Evolutionary conservation across 1,140 invertebrate species (phyloP).

Genomic region (Agrypnia vestita): DNA sequence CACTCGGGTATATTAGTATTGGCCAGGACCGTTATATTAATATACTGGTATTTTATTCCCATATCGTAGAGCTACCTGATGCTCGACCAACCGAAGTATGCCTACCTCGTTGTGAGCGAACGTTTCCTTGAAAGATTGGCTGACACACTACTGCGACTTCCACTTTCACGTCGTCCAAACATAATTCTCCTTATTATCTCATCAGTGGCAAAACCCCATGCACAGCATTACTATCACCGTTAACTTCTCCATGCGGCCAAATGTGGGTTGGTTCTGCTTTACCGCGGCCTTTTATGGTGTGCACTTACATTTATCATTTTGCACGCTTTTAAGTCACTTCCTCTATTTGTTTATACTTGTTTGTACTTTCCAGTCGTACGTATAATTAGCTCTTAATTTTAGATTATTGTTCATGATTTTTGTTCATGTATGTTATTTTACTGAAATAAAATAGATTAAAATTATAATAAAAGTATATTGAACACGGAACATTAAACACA

Average conservation of each 20-base stretch:
- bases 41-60: conserved; percentile 14
- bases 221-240: conserved; percentile 5
- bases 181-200: conserved; percentile 48
- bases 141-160: conserved; percentile 3
- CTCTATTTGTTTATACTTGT: too few relatives aligned
- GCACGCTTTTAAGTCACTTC: not conserved
- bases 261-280: conserved; percentile 4
- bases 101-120: conserved; percentile 45
- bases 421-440: too few relatives aligned
- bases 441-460: too few relatives aligned
- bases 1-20: too few relatives aligned
- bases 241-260: not conserved
- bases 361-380: too few relatives aligned
- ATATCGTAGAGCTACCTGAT: conserved; percentile 2
- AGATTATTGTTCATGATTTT: too few relatives aligned
- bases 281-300: not conserved
- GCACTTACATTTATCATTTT: conserved; percentile 3
- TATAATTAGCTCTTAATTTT: too few relatives aligned
- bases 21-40: conserved; percentile 3
- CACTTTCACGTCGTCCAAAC: not conserved
- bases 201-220: conserved; percentile 11
- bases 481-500: too few relatives aligned
- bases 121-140: conserved; percentile 55
- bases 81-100: conserved; percentile 15
- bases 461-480: too few relatives aligned